Evolutionary conservation across 2,797 vertebrate species (phyloP), one percentile per base, ranked within the genome.

Genomic region (Tinamus major): DNA sequence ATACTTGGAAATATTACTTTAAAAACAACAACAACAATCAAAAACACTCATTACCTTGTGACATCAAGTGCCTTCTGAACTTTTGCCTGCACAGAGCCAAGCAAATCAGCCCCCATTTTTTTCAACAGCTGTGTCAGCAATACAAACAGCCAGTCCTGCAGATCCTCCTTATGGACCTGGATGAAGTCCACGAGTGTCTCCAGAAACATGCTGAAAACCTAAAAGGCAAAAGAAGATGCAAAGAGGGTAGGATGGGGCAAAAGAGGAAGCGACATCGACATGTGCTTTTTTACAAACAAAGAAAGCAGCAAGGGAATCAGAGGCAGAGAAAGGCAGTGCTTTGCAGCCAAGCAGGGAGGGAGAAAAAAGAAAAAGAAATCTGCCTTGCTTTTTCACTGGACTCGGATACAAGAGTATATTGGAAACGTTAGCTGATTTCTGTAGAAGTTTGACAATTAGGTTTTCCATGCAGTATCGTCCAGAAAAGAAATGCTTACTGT

Each of bases 131-230:
- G 99, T 1, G 99, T 99, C 92, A 99, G 98, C 91, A 99, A 96
- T 27, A 99, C 99, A 42, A 99, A 99, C 37, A 99, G 92, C 99
- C 99, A 99, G 96, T 99, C 99, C 93, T 99, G 99, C 81, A 99
- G 98, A 93, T 99, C 99, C 4, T 99, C 99, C 96, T 99, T 99
- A 94, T 99, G 99, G 78, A 99, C 98, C 89, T 96, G 97, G 93
- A 99, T 98, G 97, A 99, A 99, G 96, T 99, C 99, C 46, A 99
- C 99, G 79, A 99, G 97, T 0, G 99, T 99, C 97, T 99, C 99
- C 98, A 99, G 97, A 98, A 99, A 99, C 99, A 99, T 99, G 96
- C 99, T 99, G 98, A 99, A 99, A 48, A 99, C 99, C 99, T 99
- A 95, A 9, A 98, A 95, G 92, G 88, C 84, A 95, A 92, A 93